Evolutionary conservation across 2,113 vertebrate species (phyloP), one percentile per base, ranked within the genome.

Genomic region (Petrocephalus microphthalmus): DNA sequence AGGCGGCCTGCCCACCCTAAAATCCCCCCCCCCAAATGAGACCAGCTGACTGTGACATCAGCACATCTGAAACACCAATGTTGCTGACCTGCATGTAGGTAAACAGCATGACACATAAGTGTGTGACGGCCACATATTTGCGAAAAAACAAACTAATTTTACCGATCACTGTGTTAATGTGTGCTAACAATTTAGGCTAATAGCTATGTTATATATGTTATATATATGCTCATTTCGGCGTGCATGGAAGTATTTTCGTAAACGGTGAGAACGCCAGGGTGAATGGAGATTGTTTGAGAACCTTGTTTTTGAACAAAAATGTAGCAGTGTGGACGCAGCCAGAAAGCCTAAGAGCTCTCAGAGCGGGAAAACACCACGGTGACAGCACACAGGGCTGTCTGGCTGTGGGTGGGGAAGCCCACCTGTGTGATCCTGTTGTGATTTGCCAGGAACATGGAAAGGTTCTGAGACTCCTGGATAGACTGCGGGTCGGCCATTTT

Each of bases 401-500:
- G n/a, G 45, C 2, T 5, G 17, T 17, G 1, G 17, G 13, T 57
- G 52, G 33, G 10, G 4, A 22, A 11, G 90, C 91, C 13, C 92
- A 96, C 98, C 98, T 99, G 98, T 57, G 98, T 99, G 94, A 99
- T 99, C 94, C 98, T 96, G 94, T 99, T 99, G 95, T 99, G 98
- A 93, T 99, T 99, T 85, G 98, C 98, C 94, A 99, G 94, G 94
- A 99, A 99, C 98, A 99, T 99, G 86, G 98, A 99, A 52, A 99
- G 98, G 92, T 99, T 99, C 94, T 99, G 98, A 1, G 98, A 99
- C 92, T 99, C 98, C 93, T 99, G 98, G 92, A 99, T 99, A 88
- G 98, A 99, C 94, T 99, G 98, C 0, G 98, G 98, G 89, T 99
- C 98, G 0, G 98, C 98, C 98, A 99, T 99, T 94, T 99, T 99